Evolutionary conservation across 2,113 vertebrate genomes (phyloP).

Genomic region (Thalassoma bifasciatum): DNA sequence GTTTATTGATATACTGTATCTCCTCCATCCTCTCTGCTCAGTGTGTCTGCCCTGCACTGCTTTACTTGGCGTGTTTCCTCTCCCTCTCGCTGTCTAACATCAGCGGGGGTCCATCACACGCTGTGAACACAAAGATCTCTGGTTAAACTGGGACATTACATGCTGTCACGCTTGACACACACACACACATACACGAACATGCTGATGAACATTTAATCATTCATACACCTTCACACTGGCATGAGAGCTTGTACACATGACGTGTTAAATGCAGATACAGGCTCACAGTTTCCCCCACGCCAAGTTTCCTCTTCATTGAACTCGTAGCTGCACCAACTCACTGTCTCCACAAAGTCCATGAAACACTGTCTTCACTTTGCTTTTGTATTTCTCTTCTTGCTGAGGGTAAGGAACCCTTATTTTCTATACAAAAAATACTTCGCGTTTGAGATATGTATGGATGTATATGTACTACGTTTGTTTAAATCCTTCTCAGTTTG

Average conservation of each 20-base stretch:
- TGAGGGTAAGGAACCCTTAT: no score
- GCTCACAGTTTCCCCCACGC: not conserved
- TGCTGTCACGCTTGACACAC: not conserved
- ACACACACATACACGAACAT: constrained; percentile 21
- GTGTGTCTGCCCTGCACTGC: constrained; percentile 4
- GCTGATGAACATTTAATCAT: constrained; percentile 18
- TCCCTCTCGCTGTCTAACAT: constrained; percentile 9
- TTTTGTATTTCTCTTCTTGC: no score
- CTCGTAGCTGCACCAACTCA: not conserved
- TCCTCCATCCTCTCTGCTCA: not conserved
- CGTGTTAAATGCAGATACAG: constrained; percentile 27
- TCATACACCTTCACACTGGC: constrained; percentile 18
- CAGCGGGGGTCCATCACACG: constrained; percentile 58
- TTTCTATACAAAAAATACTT: no score
- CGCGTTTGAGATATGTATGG: no score
- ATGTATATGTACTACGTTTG: no score
- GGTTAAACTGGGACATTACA: constrained; percentile 73
- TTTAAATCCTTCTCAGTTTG: no score
- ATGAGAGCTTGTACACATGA: not conserved
- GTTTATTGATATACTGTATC: constrained; percentile 3
- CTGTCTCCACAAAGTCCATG: not conserved
- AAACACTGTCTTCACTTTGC: not conserved
- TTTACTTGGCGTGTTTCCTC: constrained; percentile 9
- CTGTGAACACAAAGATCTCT: constrained; percentile 64
- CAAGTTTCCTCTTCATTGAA: not conserved